Conservation (phyloP, 1,140 invertebrate species). For the Lycorma delicatula region DNA sequence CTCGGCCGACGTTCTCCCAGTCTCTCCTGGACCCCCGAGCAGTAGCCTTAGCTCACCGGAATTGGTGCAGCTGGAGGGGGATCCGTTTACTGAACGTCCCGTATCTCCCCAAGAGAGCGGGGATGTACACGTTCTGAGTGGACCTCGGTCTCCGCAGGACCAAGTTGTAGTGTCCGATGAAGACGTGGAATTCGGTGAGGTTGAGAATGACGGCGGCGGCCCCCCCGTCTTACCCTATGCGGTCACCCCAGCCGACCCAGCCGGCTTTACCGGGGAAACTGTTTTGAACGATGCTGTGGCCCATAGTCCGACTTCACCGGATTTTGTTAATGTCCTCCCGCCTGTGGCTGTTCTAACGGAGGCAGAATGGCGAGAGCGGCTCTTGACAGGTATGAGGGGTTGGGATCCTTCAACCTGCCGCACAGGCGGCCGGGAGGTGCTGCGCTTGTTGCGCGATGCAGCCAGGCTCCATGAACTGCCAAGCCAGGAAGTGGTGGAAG, state of each 20-base stretch:
- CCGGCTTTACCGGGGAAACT: no score
- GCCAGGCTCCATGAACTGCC: background rate
- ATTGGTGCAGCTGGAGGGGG: background rate
- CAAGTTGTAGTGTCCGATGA: background rate
- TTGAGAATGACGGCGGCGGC: background rate
- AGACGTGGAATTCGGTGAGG: background rate
- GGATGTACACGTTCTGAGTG: background rate
- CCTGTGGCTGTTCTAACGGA: background rate
- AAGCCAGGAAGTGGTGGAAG: background rate
- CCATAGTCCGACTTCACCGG: background rate
- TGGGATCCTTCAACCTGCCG: background rate
- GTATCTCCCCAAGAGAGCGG: background rate
- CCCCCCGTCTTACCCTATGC: background rate
- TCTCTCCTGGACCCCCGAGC: background rate
- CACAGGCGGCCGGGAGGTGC: background rate
- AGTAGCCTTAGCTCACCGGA: background rate
- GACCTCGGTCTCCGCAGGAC: background rate
- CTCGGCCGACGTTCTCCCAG: background rate
- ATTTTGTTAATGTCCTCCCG: background rate
- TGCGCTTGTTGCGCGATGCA: background rate
- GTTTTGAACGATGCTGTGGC: no score
- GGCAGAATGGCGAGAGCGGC: background rate
- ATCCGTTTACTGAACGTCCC: no score
- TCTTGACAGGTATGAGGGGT: background rate
- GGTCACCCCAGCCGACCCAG: background rate